Evolutionary conservation across 2,113 vertebrate species (phyloP).

Genomic region (Mesocricetus auratus): DNA sequence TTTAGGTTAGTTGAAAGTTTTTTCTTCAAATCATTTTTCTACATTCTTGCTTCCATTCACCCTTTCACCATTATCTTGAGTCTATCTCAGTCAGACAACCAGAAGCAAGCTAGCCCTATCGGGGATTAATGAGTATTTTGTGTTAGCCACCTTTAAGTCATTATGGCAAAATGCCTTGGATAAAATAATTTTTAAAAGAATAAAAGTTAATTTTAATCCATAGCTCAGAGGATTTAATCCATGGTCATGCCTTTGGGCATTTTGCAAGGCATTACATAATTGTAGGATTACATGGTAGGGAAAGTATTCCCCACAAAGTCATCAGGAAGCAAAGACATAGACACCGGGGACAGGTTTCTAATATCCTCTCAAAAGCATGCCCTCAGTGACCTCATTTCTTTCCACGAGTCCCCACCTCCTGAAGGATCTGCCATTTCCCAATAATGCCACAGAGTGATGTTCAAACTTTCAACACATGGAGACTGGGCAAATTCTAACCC

Average conservation of each 20-base stretch:
- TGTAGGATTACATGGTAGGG: neutral
- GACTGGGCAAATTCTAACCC: neutral
- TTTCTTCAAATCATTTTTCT: neutral
- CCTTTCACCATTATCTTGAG: neutral
- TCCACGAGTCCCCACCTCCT: neutral
- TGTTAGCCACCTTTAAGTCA: neutral
- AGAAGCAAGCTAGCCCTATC: neutral
- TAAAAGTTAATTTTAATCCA: neutral
- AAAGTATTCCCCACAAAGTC: neutral
- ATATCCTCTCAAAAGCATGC: neutral
- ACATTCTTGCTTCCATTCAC: neutral
- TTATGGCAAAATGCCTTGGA: neutral
- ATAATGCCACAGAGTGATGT: neutral
- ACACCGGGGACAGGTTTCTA: neutral
- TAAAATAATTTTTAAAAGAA: neutral
- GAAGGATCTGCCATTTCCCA: neutral
- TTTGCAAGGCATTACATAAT: neutral
- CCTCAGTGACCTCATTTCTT: neutral
- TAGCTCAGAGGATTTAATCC: neutral
- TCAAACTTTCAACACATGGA: neutral
- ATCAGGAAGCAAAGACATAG: neutral
- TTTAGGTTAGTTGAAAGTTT: neutral
- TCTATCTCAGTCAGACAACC: neutral
- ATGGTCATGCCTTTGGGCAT: neutral
- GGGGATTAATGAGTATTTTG: neutral